Conservation (phyloP, 2,797 vertebrate species). For the Coregonus ussuriensis region DNA sequence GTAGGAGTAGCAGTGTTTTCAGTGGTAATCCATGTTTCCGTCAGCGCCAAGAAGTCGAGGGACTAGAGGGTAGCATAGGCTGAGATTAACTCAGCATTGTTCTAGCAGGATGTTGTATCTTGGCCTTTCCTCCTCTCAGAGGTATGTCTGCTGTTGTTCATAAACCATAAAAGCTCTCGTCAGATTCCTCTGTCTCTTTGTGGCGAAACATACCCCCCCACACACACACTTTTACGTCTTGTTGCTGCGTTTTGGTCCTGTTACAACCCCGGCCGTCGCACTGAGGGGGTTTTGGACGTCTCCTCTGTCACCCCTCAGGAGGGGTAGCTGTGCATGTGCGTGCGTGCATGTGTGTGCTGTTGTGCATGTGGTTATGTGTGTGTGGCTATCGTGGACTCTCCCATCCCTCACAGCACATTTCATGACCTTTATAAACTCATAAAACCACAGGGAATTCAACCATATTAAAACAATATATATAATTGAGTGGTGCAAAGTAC, state of each 20-base stretch:
- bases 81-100: neutral
- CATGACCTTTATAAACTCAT: no score
- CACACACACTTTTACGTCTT: no score
- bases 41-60: no score
- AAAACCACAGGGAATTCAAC: no score
- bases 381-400: neutral
- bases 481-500: neutral
- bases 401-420: no score
- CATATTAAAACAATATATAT: neutral
- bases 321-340: neutral
- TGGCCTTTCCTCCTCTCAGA: slow-evolving; percentile 53
- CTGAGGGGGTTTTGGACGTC: slow-evolving; percentile 9
- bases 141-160: slow-evolving; percentile 64
- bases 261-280: slow-evolving; percentile 34
- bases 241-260: slow-evolving; percentile 54
- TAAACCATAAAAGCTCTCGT: slow-evolving; percentile 56
- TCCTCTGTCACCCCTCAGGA: slow-evolving; percentile 37
- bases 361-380: neutral
- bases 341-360: neutral
- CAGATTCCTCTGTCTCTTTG: slow-evolving; percentile 47
- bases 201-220: slow-evolving; percentile 50
- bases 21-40: no score
- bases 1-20: no score
- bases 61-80: no score
- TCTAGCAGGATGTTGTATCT: slow-evolving; percentile 46